Evolutionary conservation across 2,113 vertebrate genomes (phyloP), one percentile per base, ranked within the genome.

Genomic region (Pachycephala philippinensis): DNA sequence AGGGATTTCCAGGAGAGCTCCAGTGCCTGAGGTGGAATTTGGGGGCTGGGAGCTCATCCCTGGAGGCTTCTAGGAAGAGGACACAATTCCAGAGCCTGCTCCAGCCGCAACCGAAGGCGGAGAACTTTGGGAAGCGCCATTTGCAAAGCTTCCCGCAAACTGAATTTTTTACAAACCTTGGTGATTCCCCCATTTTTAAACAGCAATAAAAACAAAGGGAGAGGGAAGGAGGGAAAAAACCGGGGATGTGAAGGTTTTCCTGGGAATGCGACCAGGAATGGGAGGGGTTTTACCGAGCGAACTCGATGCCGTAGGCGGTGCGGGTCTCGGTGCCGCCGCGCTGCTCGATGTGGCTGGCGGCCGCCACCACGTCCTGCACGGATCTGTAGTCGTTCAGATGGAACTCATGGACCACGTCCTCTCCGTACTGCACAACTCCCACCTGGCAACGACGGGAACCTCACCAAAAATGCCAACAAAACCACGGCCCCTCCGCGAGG

Each of bases 291-390:
- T 98, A 99, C 99, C 99, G 98, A 26, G 99, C 99, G 59, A 98
- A 98, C 54, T 98, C 99, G 54, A 99, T 99, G 78, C 99, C 99
- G 20, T 99, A 98, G 3, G 99, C 99, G 0, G 99, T 99, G 60
- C 99, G 97, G 19, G 99, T 99, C 95, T 99, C 99, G 15, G 99
- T 99, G 2, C 99, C 99, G 7, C 99, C 99, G 22, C 99, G 97
- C 93, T 99, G 99, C 84, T 99, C 96, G 15, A 99, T 99, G 94
- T 97, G 98, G 71, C 98, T 98, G 70, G 99, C 99, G 1, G 99
- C 99, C 0, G 98, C 98, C 76, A 99, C 98, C 92, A 99, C 99
- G 1, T 99, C 99, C 37, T 98, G 98, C 53, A 99, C 99, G 3
- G 99, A 99, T 69, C 97, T 98, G 96, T 99, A 99, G 97, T 99